A percentile compares a stretch with the other conserved stretches of the same genome.
Conservation (phyloP, 2,797 vertebrate species). For the Harpagifer antarcticus region DNA sequence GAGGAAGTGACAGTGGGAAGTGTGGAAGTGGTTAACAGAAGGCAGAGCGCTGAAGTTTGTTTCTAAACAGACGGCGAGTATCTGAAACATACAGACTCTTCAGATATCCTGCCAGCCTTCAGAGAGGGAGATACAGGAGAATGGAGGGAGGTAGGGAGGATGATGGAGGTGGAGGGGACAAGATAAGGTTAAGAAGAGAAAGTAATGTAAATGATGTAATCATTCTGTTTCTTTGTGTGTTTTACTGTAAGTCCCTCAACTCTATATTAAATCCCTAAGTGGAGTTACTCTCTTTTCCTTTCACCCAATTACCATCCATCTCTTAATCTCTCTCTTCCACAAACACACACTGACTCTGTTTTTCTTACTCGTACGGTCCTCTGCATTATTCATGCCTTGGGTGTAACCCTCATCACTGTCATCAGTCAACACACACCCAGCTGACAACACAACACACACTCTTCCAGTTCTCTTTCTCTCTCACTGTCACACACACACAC, state of each 20-base stretch:
- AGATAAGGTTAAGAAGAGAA: not conserved
- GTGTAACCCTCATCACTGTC: slow-evolving; percentile 73
- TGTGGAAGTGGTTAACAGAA: slow-evolving; percentile 46
- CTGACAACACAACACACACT: slow-evolving; percentile 60
- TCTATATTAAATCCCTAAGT: slow-evolving; percentile 37
- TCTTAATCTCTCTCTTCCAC: slow-evolving; percentile 8
- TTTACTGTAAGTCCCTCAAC: slow-evolving; percentile 38
- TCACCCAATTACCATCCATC: slow-evolving; percentile 49
- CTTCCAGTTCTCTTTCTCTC: slow-evolving; percentile 12
- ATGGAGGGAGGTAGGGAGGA: slow-evolving; percentile 7
- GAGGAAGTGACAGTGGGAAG: slow-evolving; percentile 41
- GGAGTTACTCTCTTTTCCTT: slow-evolving; percentile 42
- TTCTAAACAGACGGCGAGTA: slow-evolving; percentile 65
- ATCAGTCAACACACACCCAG: slow-evolving; percentile 55
- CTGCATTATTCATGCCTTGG: slow-evolving; percentile 76
- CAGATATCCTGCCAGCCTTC: slow-evolving; percentile 57
- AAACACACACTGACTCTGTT: slow-evolving; percentile 12
- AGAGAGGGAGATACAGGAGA: slow-evolving; percentile 9
- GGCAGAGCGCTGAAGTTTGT: slow-evolving; percentile 52
- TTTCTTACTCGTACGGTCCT: slow-evolving; percentile 50
- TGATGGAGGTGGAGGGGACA: slow-evolving; percentile 1
- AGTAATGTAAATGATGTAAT: no score
- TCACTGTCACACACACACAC: not conserved
- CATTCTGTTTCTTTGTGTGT: slow-evolving; percentile 34
- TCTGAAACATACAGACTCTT: slow-evolving; percentile 53